Conservation (phyloP, 1,140 invertebrate species). For the Andrena cerasifolii region DNA sequence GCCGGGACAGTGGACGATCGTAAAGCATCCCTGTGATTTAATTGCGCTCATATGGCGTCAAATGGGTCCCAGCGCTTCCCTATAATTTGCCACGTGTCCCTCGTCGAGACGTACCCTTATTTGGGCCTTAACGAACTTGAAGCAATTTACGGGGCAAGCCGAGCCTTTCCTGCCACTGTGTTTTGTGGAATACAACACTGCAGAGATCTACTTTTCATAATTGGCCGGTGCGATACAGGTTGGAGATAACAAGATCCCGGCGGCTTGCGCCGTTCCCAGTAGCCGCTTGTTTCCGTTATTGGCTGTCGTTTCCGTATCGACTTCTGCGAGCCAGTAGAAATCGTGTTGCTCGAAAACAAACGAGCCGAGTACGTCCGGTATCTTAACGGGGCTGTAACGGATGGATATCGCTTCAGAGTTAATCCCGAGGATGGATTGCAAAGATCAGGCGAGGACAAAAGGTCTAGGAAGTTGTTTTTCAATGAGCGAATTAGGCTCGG, state of each 20-base stretch:
- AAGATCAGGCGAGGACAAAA: no score
- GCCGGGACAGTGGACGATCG: constrained; percentile 38
- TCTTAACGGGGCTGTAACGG: no score
- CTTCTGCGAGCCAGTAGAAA: neutral
- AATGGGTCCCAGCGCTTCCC: constrained; percentile 45
- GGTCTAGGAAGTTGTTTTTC: no score
- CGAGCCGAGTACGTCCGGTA: no score
- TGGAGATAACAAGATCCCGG: neutral
- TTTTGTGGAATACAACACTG: neutral
- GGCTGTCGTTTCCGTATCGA: neutral
- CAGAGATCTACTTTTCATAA: constrained; percentile 15
- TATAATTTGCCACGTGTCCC: constrained; percentile 40
- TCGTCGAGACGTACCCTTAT: constrained; percentile 2
- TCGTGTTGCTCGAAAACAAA: no score
- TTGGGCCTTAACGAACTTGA: neutral
- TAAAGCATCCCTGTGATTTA: constrained; percentile 67
- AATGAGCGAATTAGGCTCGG: no score
- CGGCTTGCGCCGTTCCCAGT: neutral
- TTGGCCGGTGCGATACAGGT: neutral
- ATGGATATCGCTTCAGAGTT: no score
- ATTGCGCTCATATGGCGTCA: constrained; percentile 55
- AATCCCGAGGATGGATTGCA: no score
- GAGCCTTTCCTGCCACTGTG: neutral
- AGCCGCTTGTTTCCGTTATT: neutral
- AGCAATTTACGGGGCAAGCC: neutral